phyloP scores from a whole-genome alignment of 2,888 invertebrate genomes.

The Keiferia lycopersicella region DNA sequence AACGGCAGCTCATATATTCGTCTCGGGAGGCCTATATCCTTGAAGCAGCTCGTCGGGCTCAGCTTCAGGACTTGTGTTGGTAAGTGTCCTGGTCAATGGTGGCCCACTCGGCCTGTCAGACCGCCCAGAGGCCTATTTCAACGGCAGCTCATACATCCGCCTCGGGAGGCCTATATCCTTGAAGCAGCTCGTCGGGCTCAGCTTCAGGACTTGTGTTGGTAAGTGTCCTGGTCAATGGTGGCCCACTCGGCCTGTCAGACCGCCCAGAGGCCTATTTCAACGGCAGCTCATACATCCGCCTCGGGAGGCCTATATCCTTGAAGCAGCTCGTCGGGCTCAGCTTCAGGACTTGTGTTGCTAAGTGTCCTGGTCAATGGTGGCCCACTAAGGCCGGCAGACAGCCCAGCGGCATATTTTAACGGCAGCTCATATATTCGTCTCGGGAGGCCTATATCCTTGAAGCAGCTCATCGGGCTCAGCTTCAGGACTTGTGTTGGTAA shows the following conservation, averaged over 20 bases:
- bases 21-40: conserved; percentile 86
- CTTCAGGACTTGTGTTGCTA: conserved; percentile 90
- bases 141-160: conserved; percentile 89
- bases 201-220: conserved; percentile 91
- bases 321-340: conserved; percentile 91
- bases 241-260: too few species aligned
- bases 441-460: conserved; percentile 87
- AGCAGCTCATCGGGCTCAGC: conserved; percentile 90
- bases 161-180: conserved; percentile 87
- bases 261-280: too few species aligned
- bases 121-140: conserved; percentile 91
- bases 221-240: conserved; percentile 51
- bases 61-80: conserved; percentile 91
- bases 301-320: conserved; percentile 87
- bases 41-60: conserved; percentile 90
- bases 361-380: conserved; percentile 44
- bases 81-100: conserved; percentile 56
- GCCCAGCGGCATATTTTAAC: conserved; percentile 92
- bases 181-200: conserved; percentile 90
- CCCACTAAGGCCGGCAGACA: conserved; percentile 81
- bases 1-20: conserved; percentile 90
- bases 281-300: conserved; percentile 88
- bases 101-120: conserved; percentile 79
- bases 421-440: conserved; percentile 89
- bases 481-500: conserved; percentile 90